These are phyloP conservation scores for Artibeus lituratus DNA, from an alignment of 2,797 vertebrate genomes.

Conservation along the genomic window DNA sequence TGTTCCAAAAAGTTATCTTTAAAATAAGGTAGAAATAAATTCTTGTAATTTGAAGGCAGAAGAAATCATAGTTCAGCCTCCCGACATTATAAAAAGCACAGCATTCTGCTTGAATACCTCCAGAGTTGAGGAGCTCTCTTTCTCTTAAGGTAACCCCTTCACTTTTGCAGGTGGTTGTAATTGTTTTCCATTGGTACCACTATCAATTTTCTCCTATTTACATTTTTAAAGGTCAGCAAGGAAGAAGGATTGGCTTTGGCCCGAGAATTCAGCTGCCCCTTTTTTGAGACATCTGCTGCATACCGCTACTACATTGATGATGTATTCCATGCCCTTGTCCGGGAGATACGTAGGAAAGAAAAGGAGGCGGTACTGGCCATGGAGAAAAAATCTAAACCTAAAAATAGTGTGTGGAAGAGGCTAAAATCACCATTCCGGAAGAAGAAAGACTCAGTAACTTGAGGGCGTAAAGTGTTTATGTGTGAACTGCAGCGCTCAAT, in stretches of 20 bases:
- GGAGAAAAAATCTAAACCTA: slow-evolving; percentile 85
- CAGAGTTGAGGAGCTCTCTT: not conserved
- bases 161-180: rapidly evolving
- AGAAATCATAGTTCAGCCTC: not conserved
- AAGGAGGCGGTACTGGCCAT: slow-evolving; percentile 82
- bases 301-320: slow-evolving; percentile 91
- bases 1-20: not conserved
- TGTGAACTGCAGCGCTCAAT: slow-evolving; percentile 39
- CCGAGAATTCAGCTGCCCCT: slow-evolving; percentile 89
- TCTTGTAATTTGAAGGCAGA: not conserved
- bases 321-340: slow-evolving; percentile 88
- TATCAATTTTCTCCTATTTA: not conserved
- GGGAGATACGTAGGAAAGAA: slow-evolving; percentile 89
- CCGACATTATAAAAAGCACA: not conserved
- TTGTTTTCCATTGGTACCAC: not conserved
- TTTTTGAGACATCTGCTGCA: slow-evolving; percentile 90
- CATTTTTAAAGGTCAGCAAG: slow-evolving; percentile 85
- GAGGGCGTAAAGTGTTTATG: slow-evolving; percentile 55
- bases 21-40: not conserved
- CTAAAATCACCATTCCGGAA: slow-evolving; percentile 87
- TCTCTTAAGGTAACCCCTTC: not conserved
- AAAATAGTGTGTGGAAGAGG: slow-evolving; percentile 86
- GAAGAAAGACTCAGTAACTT: slow-evolving; percentile 88
- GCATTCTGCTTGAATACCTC: not conserved
- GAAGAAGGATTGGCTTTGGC: slow-evolving; percentile 89